phyloP scores from a whole-genome alignment of 2,888 invertebrate species.

The Eutolmus rufibarbis region DNA sequence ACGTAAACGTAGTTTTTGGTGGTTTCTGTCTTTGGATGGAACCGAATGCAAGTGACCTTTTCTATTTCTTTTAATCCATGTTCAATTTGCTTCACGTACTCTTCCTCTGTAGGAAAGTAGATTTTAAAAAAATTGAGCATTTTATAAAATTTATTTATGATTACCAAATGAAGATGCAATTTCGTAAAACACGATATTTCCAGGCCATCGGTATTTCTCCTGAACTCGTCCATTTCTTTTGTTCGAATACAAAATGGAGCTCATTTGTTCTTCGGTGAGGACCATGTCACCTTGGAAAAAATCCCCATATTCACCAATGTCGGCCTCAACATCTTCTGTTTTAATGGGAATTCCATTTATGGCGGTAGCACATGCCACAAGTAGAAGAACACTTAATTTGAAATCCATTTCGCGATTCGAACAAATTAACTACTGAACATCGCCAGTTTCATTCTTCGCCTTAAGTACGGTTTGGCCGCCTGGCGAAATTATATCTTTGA shows the following conservation, averaged over 20 bases:
- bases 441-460: neutral
- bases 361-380: neutral
- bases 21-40: conserved; percentile 67
- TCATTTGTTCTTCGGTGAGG: conserved; percentile 62
- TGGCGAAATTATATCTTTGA: neutral
- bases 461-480: neutral
- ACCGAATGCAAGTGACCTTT: conserved; percentile 74
- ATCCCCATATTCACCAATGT: conserved; percentile 78
- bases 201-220: conserved; percentile 68
- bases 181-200: conserved; percentile 72
- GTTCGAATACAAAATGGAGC: conserved; percentile 45
- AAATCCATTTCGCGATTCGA: neutral
- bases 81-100: conserved; percentile 69
- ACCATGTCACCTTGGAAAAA: conserved; percentile 80
- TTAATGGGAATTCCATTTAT: neutral
- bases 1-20: conserved; percentile 54
- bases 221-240: conserved; percentile 69
- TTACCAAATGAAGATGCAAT: conserved; percentile 66
- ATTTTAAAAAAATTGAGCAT: conserved; percentile 37
- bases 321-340: conserved; percentile 52
- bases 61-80: conserved; percentile 76
- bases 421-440: neutral
- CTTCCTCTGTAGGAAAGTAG: conserved; percentile 51
- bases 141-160: neutral
- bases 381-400: neutral